A percentile compares a stretch with the other conserved stretches of the same genome.
These are phyloP conservation scores for Octopus bimaculoides DNA, from an alignment of 1,140 invertebrate genomes.

Conservation along the genomic window DNA sequence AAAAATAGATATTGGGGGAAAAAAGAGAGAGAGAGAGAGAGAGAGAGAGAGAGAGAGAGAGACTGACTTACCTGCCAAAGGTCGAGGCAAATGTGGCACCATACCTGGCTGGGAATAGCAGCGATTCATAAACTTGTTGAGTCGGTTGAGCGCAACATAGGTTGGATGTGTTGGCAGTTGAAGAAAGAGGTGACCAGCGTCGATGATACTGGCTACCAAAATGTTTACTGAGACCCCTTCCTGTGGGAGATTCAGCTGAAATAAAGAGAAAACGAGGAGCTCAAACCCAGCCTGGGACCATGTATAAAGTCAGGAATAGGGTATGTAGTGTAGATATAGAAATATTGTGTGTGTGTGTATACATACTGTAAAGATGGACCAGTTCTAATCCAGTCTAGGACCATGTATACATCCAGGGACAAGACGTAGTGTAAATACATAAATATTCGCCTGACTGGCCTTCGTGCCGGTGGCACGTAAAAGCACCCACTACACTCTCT, in stretches of 20 bases:
- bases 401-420: too few species aligned
- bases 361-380: too few species aligned
- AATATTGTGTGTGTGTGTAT: too few species aligned
- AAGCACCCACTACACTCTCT: too few species aligned
- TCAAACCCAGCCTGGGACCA: neutral
- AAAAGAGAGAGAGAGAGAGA: too few species aligned
- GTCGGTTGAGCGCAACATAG: constrained; percentile 73
- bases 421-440: too few species aligned
- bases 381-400: too few species aligned
- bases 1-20: too few species aligned
- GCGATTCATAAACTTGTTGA: constrained; percentile 67
- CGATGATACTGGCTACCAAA: constrained; percentile 77
- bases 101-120: constrained; percentile 58
- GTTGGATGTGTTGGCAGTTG: constrained; percentile 92
- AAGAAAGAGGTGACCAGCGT: constrained; percentile 84
- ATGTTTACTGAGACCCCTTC: constrained; percentile 92
- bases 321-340: too few species aligned
- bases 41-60: constrained; percentile 16
- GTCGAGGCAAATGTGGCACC: constrained; percentile 60
- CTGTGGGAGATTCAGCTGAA: constrained; percentile 78
- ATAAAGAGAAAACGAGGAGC: constrained; percentile 23
- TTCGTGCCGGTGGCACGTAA: too few species aligned
- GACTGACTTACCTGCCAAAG: constrained; percentile 56
- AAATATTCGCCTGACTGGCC: too few species aligned
- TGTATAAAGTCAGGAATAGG: too few species aligned